Percentiles rank a stretch among this genome's conserved stretches.
phyloP scores from a whole-genome alignment of 64 coral and sea anemone genomes.

The Stichodactyla mertensii region DNA sequence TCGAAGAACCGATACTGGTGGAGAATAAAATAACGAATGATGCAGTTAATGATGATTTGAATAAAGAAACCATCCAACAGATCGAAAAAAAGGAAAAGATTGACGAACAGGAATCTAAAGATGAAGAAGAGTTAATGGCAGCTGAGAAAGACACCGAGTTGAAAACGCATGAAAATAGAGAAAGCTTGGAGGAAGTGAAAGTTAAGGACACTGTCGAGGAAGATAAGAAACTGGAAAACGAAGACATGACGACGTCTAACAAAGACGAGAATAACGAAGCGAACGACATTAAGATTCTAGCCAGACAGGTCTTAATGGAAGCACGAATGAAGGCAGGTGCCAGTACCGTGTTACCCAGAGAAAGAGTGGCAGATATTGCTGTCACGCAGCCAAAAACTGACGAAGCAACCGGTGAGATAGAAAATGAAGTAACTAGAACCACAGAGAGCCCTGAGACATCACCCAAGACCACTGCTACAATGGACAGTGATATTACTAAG shows the following conservation, averaged over 20 bases:
- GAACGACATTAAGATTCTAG: slow-evolving; percentile 64
- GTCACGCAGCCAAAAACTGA: not conserved
- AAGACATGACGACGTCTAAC: not conserved
- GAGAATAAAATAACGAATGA: not conserved
- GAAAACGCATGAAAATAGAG: not conserved
- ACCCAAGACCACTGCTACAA: not conserved
- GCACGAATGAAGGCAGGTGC: slow-evolving; percentile 88
- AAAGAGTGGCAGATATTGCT: slow-evolving; percentile 65
- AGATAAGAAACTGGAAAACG: not conserved
- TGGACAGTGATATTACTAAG: not conserved
- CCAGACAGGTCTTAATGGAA: slow-evolving; percentile 81
- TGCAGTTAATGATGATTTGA: not conserved
- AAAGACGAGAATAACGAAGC: not conserved
- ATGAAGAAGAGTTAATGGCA: not conserved
- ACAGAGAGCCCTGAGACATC: not conserved
- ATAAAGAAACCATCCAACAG: not conserved
- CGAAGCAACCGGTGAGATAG: not conserved
- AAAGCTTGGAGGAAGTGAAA: not conserved
- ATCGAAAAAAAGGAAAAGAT: not conserved
- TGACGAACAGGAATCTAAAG: not conserved
- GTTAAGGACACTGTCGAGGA: not conserved
- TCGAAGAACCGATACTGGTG: not conserved
- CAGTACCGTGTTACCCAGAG: slow-evolving; percentile 66
- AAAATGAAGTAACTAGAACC: not conserved
- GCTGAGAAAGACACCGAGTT: not conserved